phyloP scores from a whole-genome alignment of 37 sponge, comb jelly and placozoan genomes.

The Ianthella basta region DNA sequence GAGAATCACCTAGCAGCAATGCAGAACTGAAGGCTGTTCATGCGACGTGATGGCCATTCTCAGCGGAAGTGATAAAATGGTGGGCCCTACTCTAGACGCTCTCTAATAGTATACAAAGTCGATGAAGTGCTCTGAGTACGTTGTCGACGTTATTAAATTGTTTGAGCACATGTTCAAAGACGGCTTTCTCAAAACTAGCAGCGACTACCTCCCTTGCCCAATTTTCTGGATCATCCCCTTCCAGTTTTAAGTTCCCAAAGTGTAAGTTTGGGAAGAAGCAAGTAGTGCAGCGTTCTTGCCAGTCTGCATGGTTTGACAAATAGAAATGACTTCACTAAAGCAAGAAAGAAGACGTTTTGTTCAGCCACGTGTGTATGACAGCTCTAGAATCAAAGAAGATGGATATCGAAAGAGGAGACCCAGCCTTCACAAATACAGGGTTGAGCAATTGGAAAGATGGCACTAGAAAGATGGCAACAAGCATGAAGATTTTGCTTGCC shows the following conservation, averaged over 20 bases:
- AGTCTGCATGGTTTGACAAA: constrained; percentile 17
- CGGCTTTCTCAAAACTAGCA: too few species aligned
- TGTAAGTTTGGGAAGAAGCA: constrained; percentile 31
- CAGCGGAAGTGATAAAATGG: too few species aligned
- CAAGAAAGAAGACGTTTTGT: constrained; percentile 28
- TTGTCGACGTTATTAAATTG: too few species aligned
- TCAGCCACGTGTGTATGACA: constrained; percentile 28
- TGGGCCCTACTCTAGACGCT: too few species aligned
- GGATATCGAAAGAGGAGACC: constrained; percentile 14
- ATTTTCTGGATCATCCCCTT: too few species aligned
- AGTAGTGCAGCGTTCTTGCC: constrained; percentile 25
- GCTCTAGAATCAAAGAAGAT: constrained; percentile 22
- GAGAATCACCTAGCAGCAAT: too few species aligned
- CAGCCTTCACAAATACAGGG: constrained; percentile 22
- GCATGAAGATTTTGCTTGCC: constrained; percentile 40
- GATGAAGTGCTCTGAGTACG: too few species aligned
- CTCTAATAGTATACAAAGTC: too few species aligned
- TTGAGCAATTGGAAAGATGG: constrained; percentile 44
- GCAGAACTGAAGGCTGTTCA: too few species aligned
- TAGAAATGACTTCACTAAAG: constrained; percentile 34
- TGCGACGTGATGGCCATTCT: too few species aligned
- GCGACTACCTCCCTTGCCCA: too few species aligned
- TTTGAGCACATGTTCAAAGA: too few species aligned
- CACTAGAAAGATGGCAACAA: constrained; percentile 19
- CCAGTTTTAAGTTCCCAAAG: background rate